Conservation (phyloP, 2,888 invertebrate species). For the Acanthopleura granulata region DNA sequence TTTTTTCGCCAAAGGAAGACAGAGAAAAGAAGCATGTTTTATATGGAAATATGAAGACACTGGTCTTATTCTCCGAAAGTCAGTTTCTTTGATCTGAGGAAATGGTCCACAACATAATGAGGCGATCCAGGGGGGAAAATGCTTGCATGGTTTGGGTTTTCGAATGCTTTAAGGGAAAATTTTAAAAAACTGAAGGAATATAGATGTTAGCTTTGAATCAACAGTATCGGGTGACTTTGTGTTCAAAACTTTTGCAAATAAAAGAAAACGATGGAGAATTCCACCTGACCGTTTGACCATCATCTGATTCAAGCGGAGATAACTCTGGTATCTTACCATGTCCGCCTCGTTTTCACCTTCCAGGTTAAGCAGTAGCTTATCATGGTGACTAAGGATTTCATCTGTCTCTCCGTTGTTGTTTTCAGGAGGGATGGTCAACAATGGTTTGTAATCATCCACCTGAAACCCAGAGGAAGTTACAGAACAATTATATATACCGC, state of each 20-base stretch:
- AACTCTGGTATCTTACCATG: background rate
- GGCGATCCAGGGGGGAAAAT: too few species aligned
- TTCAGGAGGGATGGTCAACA: background rate
- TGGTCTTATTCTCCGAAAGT: too few species aligned
- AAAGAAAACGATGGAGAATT: background rate
- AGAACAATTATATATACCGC: background rate
- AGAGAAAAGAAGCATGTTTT: too few species aligned
- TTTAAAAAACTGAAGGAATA: too few species aligned
- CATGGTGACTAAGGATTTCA: background rate
- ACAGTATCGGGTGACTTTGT: background rate
- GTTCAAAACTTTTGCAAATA: background rate
- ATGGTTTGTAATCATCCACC: conserved; percentile 7
- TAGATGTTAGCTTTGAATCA: too few species aligned
- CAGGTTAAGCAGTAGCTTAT: conserved; percentile 3
- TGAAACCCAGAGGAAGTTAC: background rate
- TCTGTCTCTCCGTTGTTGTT: conserved; percentile 3
- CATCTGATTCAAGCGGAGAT: too few species aligned
- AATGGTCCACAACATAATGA: too few species aligned
- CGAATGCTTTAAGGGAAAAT: too few species aligned
- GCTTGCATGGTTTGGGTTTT: too few species aligned
- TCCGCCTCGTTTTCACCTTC: background rate
- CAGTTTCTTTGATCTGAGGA: too few species aligned
- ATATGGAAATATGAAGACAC: too few species aligned
- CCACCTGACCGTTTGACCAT: background rate
- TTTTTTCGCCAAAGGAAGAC: too few species aligned